Percentiles rank a stretch among this genome's conserved stretches.
Conservation (phyloP, 2,888 invertebrate genomes). For the Prosapia bicincta region DNA sequence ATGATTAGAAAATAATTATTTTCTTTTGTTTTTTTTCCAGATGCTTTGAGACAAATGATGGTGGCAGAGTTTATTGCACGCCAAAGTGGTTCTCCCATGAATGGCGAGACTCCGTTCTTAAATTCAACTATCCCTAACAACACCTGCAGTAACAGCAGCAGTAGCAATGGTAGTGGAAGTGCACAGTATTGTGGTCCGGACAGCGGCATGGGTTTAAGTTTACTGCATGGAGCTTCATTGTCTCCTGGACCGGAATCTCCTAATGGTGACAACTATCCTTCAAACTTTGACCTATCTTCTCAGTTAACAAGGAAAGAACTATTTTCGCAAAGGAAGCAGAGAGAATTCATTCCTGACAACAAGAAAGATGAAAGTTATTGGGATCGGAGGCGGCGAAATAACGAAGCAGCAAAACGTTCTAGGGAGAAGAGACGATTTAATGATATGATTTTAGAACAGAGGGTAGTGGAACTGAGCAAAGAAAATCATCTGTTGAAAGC, state of each 20-base stretch:
- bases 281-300: constrained; percentile 52
- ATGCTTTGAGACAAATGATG: constrained; percentile 62
- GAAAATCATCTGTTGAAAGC: constrained; percentile 94
- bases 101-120: constrained; percentile 62
- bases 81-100: constrained; percentile 63
- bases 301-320: constrained; percentile 67
- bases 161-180: constrained; percentile 29
- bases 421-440: constrained; percentile 95
- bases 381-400: constrained; percentile 93
- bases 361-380: constrained; percentile 97
- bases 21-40: constrained; percentile 40
- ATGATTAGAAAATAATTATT: too few species aligned
- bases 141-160: constrained; percentile 39
- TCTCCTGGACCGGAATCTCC: constrained; percentile 45
- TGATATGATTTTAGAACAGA: constrained; percentile 93
- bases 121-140: constrained; percentile 48
- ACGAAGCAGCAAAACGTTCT: constrained; percentile 94
- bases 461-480: constrained; percentile 90
- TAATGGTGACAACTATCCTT: constrained; percentile 46
- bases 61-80: constrained; percentile 82
- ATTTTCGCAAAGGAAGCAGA: constrained; percentile 86
- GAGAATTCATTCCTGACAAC: constrained; percentile 94
- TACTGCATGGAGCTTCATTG: constrained; percentile 40
- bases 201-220: not conserved
- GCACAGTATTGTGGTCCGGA: constrained; percentile 18